Percentiles rank a stretch among this genome's conserved stretches.
Conservation (phyloP, 2,113 vertebrate genomes). For the Eolophus roseicapilla region DNA sequence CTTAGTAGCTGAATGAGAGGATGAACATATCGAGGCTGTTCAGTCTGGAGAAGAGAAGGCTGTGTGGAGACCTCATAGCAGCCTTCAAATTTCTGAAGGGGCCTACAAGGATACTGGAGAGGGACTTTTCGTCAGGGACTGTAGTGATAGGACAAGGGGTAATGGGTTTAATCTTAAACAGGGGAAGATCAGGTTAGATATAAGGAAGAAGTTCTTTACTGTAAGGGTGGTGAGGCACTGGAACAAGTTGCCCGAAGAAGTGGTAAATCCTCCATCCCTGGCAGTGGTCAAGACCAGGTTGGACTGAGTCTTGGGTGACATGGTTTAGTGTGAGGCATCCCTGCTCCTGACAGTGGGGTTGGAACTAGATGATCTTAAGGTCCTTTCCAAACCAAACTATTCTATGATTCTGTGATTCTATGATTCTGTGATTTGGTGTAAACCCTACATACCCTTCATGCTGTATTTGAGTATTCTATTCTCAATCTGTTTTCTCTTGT, state of each 20-base stretch:
- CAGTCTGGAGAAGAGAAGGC: background rate
- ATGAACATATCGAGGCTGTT: background rate
- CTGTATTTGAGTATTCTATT: background rate
- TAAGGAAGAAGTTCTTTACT: background rate
- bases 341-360: background rate
- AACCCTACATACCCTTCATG: background rate
- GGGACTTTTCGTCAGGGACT: background rate
- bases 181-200: background rate
- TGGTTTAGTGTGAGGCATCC: background rate
- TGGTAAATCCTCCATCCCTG: background rate
- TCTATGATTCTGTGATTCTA: background rate
- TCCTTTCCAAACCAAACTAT: background rate
- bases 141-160: background rate
- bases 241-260: background rate
- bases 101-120: background rate
- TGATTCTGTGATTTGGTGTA: background rate
- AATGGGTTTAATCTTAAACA: background rate
- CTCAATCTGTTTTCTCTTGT: background rate
- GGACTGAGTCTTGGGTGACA: background rate
- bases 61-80: background rate
- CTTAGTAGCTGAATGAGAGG: background rate
- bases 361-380: background rate
- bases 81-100: background rate
- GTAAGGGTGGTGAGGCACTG: background rate
- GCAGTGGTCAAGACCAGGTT: background rate